A percentile compares a stretch with the other conserved stretches of the same genome.
These are phyloP conservation scores for Sturmia bella DNA, from an alignment of 2,888 invertebrate genomes.

Conservation along the genomic window DNA sequence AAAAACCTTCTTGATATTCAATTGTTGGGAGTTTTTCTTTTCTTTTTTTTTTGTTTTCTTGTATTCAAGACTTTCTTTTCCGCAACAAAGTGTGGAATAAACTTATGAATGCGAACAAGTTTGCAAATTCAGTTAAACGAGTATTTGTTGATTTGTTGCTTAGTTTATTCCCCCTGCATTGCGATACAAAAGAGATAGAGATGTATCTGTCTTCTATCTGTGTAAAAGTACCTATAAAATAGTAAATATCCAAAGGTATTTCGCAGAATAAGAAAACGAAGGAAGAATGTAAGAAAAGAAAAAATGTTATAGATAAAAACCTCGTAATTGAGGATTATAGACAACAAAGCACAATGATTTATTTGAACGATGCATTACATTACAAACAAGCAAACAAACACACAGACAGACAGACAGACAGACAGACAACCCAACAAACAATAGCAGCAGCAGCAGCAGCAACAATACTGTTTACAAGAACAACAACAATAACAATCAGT, in stretches of 20 bases:
- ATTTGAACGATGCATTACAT: slow-evolving; percentile 55
- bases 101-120: slow-evolving; percentile 23
- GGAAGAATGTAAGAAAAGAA: slow-evolving; percentile 10
- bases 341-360: slow-evolving; percentile 67
- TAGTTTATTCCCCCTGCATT: not conserved
- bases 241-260: slow-evolving; percentile 51
- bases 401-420: no score
- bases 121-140: slow-evolving; percentile 37
- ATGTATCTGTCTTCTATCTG: slow-evolving; percentile 18
- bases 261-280: slow-evolving; percentile 30
- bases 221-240: slow-evolving; percentile 18
- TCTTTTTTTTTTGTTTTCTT: no score
- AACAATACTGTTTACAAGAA: slow-evolving; percentile 11
- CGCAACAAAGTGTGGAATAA: not conserved
- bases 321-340: slow-evolving; percentile 69
- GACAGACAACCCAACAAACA: slow-evolving; percentile 30
- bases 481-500: slow-evolving; percentile 28
- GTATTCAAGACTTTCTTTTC: slow-evolving; percentile 50
- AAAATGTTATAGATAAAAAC: slow-evolving; percentile 54
- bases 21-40: slow-evolving; percentile 8
- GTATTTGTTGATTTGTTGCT: slow-evolving; percentile 47
- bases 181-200: no score
- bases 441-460: slow-evolving; percentile 23
- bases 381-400: slow-evolving; percentile 26
- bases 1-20: slow-evolving; percentile 39